Evolutionary conservation across 2,888 invertebrate species (phyloP).

Genomic region (Uropetala carovei): DNA sequence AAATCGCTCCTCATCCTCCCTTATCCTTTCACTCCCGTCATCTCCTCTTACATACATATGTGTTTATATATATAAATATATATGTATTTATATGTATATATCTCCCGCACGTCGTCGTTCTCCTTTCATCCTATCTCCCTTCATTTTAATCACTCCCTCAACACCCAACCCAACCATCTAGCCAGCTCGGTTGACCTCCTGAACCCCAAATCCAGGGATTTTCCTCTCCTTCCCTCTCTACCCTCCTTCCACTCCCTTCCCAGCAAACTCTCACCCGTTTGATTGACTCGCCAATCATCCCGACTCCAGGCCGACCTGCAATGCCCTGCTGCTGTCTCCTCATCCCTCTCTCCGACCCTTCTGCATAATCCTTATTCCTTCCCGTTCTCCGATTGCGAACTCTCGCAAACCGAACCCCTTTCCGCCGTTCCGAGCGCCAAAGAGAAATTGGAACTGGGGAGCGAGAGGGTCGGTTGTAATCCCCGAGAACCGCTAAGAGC

Average conservation of each 20-base stretch:
- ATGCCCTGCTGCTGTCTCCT: not conserved
- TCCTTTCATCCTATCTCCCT: not conserved
- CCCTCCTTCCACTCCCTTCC: not conserved
- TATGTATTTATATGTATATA: no score
- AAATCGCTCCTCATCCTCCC: not conserved
- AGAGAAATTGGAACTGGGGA: not conserved
- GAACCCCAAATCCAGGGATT: not conserved
- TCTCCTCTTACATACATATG: not conserved
- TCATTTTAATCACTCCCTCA: not conserved
- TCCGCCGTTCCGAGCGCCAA: not conserved
- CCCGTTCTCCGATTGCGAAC: not conserved
- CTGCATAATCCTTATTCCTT: not conserved
- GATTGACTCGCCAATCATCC: not conserved
- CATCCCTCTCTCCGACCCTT: not conserved
- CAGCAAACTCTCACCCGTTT: not conserved
- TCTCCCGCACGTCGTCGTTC: not conserved
- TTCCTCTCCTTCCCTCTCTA: not conserved
- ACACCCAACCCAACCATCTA: not conserved
- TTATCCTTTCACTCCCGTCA: not conserved
- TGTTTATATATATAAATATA: no score
- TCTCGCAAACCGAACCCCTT: not conserved
- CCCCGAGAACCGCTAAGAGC: constrained; percentile 1
- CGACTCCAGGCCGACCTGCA: not conserved
- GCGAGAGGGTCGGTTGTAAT: not conserved
- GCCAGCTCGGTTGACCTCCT: constrained; percentile 37